phyloP scores from a whole-genome alignment of 2,888 invertebrate species.

The Clivina fossor region DNA sequence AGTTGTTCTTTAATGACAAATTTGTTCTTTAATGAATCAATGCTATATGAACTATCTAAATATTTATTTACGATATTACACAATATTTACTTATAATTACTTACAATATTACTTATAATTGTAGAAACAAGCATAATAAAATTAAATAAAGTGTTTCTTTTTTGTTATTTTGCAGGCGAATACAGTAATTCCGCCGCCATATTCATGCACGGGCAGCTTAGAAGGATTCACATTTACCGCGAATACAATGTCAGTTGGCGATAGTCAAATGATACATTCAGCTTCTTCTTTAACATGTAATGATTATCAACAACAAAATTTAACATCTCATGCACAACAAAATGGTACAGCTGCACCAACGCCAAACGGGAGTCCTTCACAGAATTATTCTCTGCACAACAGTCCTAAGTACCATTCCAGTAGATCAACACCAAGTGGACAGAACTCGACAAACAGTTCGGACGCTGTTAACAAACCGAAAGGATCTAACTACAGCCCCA shows the following conservation, averaged over 20 bases:
- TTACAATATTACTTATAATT: no score
- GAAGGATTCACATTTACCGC: constrained; percentile 53
- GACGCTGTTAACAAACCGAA: neutral
- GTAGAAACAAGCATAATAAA: no score
- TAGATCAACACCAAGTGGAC: constrained; percentile 1
- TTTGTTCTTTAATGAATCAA: no score
- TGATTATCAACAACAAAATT: constrained; percentile 43
- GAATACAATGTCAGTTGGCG: constrained; percentile 41
- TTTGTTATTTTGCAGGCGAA: constrained; percentile 62
- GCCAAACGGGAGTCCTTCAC: constrained; percentile 4
- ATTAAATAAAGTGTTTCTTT: no score
- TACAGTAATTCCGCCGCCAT: constrained; percentile 80
- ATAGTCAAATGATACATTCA: constrained; percentile 58
- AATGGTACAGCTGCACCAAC: constrained; percentile 35
- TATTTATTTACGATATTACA: no score
- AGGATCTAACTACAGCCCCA: constrained; percentile 11
- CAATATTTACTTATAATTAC: no score
- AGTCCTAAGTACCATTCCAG: constrained; percentile 16
- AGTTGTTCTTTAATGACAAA: no score
- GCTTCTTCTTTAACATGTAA: constrained; percentile 61
- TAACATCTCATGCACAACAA: constrained; percentile 38
- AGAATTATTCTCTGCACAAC: constrained; percentile 3
- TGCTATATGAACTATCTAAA: no score
- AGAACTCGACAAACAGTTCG: constrained; percentile 1
- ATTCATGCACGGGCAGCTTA: constrained; percentile 76